Evolutionary conservation across 2,797 vertebrate genomes (phyloP).

Genomic region (Sarcophilus harrisii): DNA sequence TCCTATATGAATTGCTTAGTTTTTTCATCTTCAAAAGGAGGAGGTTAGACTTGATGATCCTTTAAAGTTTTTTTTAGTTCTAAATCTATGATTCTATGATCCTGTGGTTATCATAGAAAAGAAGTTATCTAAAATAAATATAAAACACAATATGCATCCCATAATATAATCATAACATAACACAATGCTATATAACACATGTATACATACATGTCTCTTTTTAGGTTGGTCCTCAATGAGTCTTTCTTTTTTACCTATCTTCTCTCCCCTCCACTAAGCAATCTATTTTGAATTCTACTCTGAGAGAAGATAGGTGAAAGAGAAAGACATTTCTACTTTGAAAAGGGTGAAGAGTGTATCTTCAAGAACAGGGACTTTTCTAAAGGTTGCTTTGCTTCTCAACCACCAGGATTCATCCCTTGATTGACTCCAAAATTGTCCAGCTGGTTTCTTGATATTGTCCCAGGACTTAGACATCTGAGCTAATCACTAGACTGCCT

Average conservation of each 20-base stretch:
- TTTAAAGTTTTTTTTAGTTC: background rate
- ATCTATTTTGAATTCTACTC: background rate
- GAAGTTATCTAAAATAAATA: no score
- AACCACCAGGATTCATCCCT: background rate
- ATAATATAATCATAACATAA: background rate
- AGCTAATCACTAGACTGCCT: background rate
- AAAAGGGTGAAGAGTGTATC: background rate
- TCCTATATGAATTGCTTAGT: background rate
- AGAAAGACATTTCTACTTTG: no score
- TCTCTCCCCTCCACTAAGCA: background rate
- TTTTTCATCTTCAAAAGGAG: background rate
- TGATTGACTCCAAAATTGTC: background rate
- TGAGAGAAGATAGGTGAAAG: no score
- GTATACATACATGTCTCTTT: background rate
- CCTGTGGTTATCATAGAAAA: background rate
- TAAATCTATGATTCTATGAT: background rate
- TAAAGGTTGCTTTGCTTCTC: background rate
- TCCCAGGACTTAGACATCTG: background rate
- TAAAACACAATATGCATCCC: background rate
- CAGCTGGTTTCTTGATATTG: background rate
- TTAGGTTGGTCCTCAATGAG: background rate
- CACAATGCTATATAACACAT: background rate
- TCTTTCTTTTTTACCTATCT: background rate
- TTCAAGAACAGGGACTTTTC: background rate
- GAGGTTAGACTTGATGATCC: background rate